Evolutionary conservation across 30 jellyfish, hydroid and myxozoan species (phyloP).

Genomic region (Cassiopea andromeda): DNA sequence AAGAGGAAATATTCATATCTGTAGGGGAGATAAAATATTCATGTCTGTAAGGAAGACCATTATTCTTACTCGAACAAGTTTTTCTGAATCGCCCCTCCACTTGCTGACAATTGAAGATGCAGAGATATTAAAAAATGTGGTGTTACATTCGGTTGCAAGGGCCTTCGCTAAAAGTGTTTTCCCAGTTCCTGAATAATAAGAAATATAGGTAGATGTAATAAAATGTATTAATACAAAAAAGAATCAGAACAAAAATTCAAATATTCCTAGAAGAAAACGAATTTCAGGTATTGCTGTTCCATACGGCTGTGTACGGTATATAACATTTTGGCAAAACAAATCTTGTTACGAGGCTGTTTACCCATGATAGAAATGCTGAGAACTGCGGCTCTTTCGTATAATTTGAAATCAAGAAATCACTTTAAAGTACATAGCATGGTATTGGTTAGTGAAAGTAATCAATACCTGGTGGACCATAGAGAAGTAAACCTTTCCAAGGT

Average conservation of each 20-base stretch:
- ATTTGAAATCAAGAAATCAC: background rate
- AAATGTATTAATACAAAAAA: background rate
- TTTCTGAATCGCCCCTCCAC: conserved; percentile 98
- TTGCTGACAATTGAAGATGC: conserved; percentile 98
- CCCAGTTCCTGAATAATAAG: conserved; percentile 81
- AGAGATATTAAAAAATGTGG: conserved; percentile 93
- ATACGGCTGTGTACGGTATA: too few relatives aligned
- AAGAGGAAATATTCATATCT: too few relatives aligned
- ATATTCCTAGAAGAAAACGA: background rate
- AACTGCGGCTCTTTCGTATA: background rate
- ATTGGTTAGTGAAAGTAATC: background rate
- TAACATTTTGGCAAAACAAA: too few relatives aligned
- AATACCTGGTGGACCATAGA: conserved; percentile 98
- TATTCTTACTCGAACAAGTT: conserved; percentile 85
- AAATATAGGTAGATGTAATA: too few relatives aligned
- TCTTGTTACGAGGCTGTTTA: background rate
- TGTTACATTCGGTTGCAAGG: conserved; percentile 95
- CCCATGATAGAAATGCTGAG: background rate
- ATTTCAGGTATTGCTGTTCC: too few relatives aligned
- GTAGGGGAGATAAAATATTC: background rate
- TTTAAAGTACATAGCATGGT: background rate
- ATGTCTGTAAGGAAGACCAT: background rate
- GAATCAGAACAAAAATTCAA: background rate
- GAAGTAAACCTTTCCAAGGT: conserved; percentile 96
- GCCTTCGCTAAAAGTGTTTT: conserved; percentile 96